phyloP scores from a whole-genome alignment of 2,113 vertebrate species.

The Neoarius graeffei region DNA sequence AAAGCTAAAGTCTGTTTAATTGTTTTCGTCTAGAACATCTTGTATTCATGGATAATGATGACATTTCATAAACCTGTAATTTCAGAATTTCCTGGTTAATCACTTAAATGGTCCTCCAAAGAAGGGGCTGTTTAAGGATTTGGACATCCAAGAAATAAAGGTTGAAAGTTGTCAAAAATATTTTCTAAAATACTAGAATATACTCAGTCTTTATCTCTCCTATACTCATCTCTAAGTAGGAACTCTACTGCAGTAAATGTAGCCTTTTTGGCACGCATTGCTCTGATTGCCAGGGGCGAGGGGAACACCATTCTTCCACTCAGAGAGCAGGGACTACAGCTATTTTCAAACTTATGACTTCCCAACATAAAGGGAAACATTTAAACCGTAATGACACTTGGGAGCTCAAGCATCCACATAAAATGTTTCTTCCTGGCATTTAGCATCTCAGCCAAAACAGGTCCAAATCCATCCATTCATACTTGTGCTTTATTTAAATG shows the following conservation, averaged over 20 bases:
- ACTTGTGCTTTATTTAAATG: neutral
- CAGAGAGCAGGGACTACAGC: neutral
- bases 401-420: neutral
- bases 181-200: neutral
- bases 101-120: neutral
- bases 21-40: too few species aligned
- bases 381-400: neutral
- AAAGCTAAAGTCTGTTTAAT: too few species aligned
- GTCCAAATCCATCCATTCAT: neutral
- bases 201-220: too few species aligned
- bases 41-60: too few species aligned
- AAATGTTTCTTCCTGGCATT: neutral
- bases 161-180: neutral
- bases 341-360: neutral
- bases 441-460: neutral
- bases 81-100: neutral
- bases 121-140: neutral
- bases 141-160: neutral
- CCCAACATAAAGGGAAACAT: neutral
- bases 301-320: neutral
- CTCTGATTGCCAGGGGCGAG: neutral
- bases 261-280: neutral
- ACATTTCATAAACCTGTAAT: too few species aligned
- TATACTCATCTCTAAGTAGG: neutral
- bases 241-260: too few species aligned